Evolutionary conservation across 23 tunicate genomes (phyloP).

Genomic region (Aplidium turbinatum): DNA sequence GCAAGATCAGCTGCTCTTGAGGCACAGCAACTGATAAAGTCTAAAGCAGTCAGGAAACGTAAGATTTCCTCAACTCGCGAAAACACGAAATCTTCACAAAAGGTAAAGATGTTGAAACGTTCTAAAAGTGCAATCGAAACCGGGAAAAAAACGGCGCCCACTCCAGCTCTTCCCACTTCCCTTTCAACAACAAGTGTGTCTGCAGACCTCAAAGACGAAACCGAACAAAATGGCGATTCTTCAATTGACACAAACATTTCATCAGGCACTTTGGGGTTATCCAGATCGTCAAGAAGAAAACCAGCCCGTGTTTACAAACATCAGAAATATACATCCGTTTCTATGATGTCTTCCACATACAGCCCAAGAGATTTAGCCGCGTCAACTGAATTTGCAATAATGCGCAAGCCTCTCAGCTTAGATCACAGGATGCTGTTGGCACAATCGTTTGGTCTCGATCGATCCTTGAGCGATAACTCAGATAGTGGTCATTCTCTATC

Average conservation of each 20-base stretch:
- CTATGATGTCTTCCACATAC: conserved; percentile 17
- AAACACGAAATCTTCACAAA: neutral
- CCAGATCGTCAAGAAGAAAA: conserved; percentile 21
- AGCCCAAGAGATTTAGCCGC: conserved; percentile 1
- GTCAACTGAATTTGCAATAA: conserved; percentile 25
- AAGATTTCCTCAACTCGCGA: conserved; percentile 13
- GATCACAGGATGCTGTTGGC: conserved; percentile 27
- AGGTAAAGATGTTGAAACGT: conserved; percentile 10
- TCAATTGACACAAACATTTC: neutral
- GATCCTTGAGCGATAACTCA: neutral
- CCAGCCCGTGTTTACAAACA: conserved; percentile 35
- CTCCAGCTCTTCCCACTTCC: neutral
- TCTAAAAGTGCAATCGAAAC: neutral
- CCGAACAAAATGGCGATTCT: conserved; percentile 10
- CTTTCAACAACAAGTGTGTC: neutral
- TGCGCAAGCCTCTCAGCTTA: conserved; percentile 31
- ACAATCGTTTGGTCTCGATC: conserved; percentile 10
- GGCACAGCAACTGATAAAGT: conserved; percentile 31
- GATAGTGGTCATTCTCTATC: conserved; percentile 17
- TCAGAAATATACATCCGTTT: conserved; percentile 32
- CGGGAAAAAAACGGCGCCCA: neutral
- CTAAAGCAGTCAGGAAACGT: conserved; percentile 35
- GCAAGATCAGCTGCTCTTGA: conserved; percentile 62
- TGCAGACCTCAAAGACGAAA: neutral
- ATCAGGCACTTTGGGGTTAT: neutral